Evolutionary conservation across 2,113 vertebrate species (phyloP).

Genomic region (Lynx canadensis): DNA sequence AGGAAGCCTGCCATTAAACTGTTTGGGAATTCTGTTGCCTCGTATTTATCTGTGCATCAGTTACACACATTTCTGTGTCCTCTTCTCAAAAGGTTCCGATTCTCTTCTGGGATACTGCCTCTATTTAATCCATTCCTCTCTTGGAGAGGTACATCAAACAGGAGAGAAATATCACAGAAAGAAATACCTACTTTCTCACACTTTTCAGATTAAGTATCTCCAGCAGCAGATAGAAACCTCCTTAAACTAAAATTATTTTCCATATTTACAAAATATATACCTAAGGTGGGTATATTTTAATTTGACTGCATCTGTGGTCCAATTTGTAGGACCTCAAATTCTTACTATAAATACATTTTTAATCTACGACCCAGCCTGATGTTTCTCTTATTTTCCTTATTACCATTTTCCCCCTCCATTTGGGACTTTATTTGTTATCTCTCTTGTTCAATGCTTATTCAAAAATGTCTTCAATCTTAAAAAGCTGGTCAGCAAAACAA

Average conservation of each 20-base stretch:
- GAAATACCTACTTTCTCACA: conserved; percentile 70
- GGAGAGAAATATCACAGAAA: conserved; percentile 70
- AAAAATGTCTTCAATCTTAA: conserved; percentile 74
- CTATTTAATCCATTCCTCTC: conserved; percentile 71
- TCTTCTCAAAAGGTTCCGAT: neutral
- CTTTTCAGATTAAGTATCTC: conserved; percentile 53
- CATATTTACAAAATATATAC: conserved; percentile 30
- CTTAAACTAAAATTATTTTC: conserved; percentile 71
- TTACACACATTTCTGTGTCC: conserved; percentile 22
- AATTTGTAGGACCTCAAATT: conserved; percentile 75
- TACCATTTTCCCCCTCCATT: conserved; percentile 2
- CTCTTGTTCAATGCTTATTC: conserved; percentile 71
- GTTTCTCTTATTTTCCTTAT: conserved; percentile 63
- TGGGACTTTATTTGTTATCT: conserved; percentile 74
- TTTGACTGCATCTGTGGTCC: conserved; percentile 44
- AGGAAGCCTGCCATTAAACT: conserved; percentile 64
- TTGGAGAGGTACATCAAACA: conserved; percentile 55
- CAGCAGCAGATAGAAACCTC: conserved; percentile 46
- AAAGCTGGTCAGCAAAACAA: conserved; percentile 73
- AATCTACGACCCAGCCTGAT: conserved; percentile 58
- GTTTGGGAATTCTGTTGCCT: conserved; percentile 62
- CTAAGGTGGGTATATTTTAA: conserved; percentile 47
- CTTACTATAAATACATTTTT: conserved; percentile 77
- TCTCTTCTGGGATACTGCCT: conserved; percentile 57
- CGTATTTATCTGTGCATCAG: conserved; percentile 67